Evolutionary conservation across 2,113 vertebrate species (phyloP).

Genomic region (Macrotus californicus): DNA sequence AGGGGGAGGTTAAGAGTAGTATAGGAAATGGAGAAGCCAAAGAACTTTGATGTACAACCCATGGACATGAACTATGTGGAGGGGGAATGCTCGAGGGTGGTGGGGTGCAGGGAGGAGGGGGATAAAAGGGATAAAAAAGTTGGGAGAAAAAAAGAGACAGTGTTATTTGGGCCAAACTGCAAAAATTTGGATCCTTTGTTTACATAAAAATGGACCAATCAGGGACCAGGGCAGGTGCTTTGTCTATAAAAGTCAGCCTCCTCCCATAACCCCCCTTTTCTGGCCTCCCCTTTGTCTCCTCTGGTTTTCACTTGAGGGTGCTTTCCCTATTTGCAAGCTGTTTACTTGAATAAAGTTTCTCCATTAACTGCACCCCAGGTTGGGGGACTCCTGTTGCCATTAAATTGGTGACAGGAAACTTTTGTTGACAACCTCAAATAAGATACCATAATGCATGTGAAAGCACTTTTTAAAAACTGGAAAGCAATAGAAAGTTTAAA

Average conservation of each 20-base stretch:
- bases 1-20: too few relatives aligned
- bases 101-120: too few relatives aligned
- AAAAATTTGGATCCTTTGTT: background rate
- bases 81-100: too few relatives aligned
- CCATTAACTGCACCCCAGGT: background rate
- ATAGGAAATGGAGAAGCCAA: too few relatives aligned
- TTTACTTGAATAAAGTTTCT: background rate
- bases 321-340: background rate
- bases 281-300: background rate
- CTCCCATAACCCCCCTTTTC: background rate
- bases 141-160: background rate
- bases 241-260: background rate
- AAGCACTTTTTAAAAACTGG: constrained; percentile 7
- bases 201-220: background rate
- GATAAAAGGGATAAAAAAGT: too few relatives aligned
- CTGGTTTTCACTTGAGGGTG: background rate
- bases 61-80: too few relatives aligned
- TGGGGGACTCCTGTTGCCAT: background rate
- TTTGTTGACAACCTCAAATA: background rate
- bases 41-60: too few relatives aligned
- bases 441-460: background rate
- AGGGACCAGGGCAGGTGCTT: background rate
- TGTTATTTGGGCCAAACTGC: background rate
- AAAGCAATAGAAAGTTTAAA: constrained; percentile 13
- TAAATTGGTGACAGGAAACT: background rate